phyloP scores from a whole-genome alignment of 2,888 invertebrate genomes.

The Drosophila parthenogenetica region DNA sequence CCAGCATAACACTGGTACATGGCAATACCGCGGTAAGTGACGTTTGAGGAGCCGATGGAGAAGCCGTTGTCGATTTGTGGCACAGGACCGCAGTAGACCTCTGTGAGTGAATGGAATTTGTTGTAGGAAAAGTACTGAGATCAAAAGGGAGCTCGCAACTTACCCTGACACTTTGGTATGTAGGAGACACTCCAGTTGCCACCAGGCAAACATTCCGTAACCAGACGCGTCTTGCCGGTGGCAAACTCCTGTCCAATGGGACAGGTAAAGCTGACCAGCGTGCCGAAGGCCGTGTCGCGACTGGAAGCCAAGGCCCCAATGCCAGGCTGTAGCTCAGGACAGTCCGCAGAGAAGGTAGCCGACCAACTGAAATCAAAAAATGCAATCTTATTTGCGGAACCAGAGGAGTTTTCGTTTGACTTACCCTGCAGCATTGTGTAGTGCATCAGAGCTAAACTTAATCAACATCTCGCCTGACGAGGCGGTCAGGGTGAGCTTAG shows the following conservation, averaged over 20 bases:
- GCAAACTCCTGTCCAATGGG: conserved; percentile 97
- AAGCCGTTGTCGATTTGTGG: conserved; percentile 99
- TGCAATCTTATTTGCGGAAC: not conserved
- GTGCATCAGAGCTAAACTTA: conserved; percentile 93
- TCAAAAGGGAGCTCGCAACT: conserved; percentile 19
- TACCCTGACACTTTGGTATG: conserved; percentile 96
- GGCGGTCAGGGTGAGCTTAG: conserved; percentile 95
- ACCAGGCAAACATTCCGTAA: conserved; percentile 94
- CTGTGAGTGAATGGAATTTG: conserved; percentile 82
- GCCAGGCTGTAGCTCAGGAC: conserved; percentile 93
- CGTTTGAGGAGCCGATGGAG: conserved; percentile 97
- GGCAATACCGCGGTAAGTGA: conserved; percentile 96
- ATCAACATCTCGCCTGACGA: conserved; percentile 97
- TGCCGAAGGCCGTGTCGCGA: conserved; percentile 96
- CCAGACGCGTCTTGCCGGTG: conserved; percentile 93
- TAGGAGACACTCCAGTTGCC: conserved; percentile 97
- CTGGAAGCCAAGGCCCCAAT: conserved; percentile 95
- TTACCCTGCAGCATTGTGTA: conserved; percentile 89
- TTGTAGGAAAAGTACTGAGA: no score
- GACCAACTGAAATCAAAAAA: conserved; percentile 89
- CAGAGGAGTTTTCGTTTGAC: conserved; percentile 8
- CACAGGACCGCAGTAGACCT: conserved; percentile 98
- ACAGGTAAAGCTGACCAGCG: conserved; percentile 95
- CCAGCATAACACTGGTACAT: conserved; percentile 99
- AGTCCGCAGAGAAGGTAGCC: conserved; percentile 96